Evolutionary conservation across 2,113 vertebrate species (phyloP).

Genomic region (Myanophis thanlyinensis): DNA sequence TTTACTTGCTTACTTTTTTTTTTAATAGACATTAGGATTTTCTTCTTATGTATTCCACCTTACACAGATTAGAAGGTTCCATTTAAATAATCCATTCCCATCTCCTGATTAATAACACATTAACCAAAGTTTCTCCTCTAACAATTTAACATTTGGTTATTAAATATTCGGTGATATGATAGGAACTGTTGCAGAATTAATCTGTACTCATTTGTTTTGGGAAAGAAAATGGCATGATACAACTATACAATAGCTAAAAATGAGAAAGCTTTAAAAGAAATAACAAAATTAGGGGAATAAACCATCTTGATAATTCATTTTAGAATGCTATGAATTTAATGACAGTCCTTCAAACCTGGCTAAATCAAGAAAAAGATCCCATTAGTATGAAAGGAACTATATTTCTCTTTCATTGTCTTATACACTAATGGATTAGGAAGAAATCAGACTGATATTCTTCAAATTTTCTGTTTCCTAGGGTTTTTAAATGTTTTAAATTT

Average conservation of each 20-base stretch:
- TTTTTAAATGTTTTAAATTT: no score
- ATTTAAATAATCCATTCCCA: neutral
- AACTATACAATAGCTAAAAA: neutral
- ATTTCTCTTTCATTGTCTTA: no score
- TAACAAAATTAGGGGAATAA: neutral
- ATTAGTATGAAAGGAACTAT: no score
- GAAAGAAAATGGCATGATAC: neutral
- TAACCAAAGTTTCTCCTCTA: neutral
- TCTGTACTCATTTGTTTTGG: neutral
- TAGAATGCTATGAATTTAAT: neutral
- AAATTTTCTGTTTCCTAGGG: neutral
- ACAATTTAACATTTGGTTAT: constrained; percentile 5
- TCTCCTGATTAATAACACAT: neutral
- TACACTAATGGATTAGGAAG: no score
- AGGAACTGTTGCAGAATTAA: neutral
- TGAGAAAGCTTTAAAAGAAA: neutral
- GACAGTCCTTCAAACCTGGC: neutral
- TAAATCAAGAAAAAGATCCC: neutral
- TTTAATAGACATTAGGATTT: neutral
- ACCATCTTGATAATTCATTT: neutral
- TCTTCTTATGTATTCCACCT: neutral
- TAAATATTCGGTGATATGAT: no score
- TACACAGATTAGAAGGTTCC: neutral
- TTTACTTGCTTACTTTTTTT: neutral
- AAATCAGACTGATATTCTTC: no score